phyloP scores from a whole-genome alignment of 2,113 vertebrate species.

The Semnopithecus entellus region DNA sequence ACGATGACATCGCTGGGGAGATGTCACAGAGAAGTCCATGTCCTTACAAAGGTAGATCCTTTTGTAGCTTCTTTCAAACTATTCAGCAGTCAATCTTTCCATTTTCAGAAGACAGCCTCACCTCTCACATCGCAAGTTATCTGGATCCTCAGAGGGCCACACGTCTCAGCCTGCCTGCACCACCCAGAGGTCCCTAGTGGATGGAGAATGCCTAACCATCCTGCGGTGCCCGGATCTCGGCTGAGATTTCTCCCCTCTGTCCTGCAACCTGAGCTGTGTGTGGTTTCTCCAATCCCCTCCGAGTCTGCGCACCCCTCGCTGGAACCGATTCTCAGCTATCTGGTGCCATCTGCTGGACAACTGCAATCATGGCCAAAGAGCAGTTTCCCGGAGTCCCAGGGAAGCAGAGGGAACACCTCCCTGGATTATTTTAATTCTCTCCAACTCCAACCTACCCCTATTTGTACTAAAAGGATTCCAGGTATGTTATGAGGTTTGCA shows the following conservation, averaged over 20 bases:
- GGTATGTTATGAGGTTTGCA: neutral
- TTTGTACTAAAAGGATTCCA: neutral
- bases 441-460: neutral
- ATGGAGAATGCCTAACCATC: too few relatives aligned
- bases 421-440: neutral
- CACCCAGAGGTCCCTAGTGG: neutral
- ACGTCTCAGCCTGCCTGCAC: accelerated
- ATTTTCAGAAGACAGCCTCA: neutral
- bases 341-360: slow-evolving; percentile 68
- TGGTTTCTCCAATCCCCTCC: accelerated
- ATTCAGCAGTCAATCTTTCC: neutral
- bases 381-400: neutral
- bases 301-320: accelerated
- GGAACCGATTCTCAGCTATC: slow-evolving; percentile 39
- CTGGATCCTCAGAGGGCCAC: neutral
- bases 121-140: neutral
- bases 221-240: accelerated
- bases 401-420: neutral
- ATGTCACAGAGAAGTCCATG: neutral
- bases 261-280: too few relatives aligned
- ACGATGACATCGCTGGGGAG: neutral
- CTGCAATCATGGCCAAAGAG: neutral
- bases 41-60: neutral
- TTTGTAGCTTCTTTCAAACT: neutral
- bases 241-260: neutral